These are phyloP conservation scores for Cettia cetti DNA, from an alignment of 2,113 vertebrate genomes.

Conservation along the genomic window DNA sequence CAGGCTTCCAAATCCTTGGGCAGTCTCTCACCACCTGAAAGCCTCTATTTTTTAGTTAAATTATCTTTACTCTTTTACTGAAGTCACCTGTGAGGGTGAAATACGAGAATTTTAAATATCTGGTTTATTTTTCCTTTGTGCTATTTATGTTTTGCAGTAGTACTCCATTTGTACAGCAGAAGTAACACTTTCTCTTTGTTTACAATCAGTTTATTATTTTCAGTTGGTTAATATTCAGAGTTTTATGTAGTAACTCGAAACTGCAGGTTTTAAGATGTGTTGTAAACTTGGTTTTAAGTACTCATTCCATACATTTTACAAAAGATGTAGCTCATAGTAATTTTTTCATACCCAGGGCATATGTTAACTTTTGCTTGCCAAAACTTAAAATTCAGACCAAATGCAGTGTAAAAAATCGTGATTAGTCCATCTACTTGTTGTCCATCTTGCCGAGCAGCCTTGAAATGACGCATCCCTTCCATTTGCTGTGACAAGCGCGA, in stretches of 20 bases:
- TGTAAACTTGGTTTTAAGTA: not conserved
- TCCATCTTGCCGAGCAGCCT: not conserved
- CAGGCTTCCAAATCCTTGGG: not conserved
- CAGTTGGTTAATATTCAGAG: not conserved
- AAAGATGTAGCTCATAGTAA: not conserved
- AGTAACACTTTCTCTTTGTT: conserved; percentile 2
- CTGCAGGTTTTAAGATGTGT: not conserved
- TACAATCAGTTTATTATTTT: not conserved
- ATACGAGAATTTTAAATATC: not conserved
- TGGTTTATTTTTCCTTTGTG: not conserved
- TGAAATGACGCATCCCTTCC: not conserved
- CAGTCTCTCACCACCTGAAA: not conserved
- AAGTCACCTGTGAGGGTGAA: not conserved
- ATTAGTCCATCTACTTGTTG: not conserved
- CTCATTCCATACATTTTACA: not conserved
- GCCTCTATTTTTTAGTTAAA: not conserved
- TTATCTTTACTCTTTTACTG: not conserved
- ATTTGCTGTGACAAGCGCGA: not conserved
- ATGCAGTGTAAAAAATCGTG: not conserved
- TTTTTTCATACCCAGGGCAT: not conserved
- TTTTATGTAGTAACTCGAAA: not conserved
- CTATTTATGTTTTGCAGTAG: not conserved
- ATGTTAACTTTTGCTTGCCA: not conserved
- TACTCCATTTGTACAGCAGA: not conserved
- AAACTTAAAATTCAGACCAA: not conserved